Evolutionary conservation across 2,113 vertebrate genomes (phyloP).

Genomic region (Pitta sordida): DNA sequence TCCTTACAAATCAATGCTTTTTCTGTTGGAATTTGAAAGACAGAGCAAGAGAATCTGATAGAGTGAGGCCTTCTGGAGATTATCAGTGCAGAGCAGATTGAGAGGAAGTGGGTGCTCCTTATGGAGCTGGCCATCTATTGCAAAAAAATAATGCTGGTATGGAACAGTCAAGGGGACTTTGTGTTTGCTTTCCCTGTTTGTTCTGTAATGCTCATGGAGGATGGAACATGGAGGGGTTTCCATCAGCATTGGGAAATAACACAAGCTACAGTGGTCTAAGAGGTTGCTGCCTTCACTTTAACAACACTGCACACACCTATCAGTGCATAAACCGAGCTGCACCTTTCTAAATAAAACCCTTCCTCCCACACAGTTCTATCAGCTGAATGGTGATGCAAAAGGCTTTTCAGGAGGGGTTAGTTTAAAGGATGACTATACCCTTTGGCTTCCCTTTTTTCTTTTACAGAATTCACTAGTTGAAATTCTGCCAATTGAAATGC

Average conservation of each 20-base stretch:
- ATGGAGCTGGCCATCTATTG: neutral
- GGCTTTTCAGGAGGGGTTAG: neutral
- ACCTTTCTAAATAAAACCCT: neutral
- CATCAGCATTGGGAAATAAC: neutral
- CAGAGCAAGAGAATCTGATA: neutral
- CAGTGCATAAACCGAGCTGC: neutral
- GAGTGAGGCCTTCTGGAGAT: neutral
- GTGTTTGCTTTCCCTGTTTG: constrained; percentile 35
- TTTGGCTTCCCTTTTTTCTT: neutral
- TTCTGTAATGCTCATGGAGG: neutral
- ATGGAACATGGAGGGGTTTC: neutral
- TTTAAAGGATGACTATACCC: neutral
- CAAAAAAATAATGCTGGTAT: constrained; percentile 51
- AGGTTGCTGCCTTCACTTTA: neutral
- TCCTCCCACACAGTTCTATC: neutral
- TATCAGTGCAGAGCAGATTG: too few relatives aligned
- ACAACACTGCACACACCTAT: neutral
- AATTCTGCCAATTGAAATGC: neutral
- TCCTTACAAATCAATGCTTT: neutral
- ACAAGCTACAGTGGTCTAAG: neutral
- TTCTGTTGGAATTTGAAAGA: neutral
- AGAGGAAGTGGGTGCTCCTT: too few relatives aligned
- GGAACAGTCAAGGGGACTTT: constrained; percentile 53
- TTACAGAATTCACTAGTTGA: neutral
- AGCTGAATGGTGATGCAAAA: neutral